A percentile compares a stretch with the other conserved stretches of the same genome.
phyloP scores from a whole-genome alignment of 2,797 vertebrate species.

The Sebastes nivosus region DNA sequence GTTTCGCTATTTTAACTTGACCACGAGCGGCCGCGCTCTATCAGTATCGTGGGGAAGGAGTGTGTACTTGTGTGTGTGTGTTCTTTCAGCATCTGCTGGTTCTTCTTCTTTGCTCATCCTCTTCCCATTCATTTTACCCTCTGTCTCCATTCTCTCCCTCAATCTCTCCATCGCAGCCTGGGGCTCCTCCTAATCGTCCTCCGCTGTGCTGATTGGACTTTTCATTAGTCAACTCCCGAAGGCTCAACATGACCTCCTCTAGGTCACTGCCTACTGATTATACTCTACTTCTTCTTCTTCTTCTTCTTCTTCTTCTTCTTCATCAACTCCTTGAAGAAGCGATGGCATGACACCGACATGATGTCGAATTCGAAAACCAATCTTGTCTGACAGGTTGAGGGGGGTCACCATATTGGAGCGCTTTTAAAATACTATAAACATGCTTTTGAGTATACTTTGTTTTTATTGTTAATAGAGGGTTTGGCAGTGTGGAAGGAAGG shows the following conservation, averaged over 20 bases:
- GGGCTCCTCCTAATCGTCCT: conserved; percentile 79
- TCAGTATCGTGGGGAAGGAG: conserved; percentile 22
- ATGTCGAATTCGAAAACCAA: conserved; percentile 21
- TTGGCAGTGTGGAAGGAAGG: background rate
- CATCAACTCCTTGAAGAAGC: conserved; percentile 55
- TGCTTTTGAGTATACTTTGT: background rate
- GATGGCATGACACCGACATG: conserved; percentile 50
- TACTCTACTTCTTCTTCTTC: conserved; percentile 43
- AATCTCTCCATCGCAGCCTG: conserved; percentile 72
- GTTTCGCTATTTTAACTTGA: conserved; percentile 50
- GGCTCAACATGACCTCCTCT: conserved; percentile 76
- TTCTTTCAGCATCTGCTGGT: conserved; percentile 9
- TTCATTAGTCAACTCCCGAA: conserved; percentile 82
- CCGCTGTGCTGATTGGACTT: conserved; percentile 81
- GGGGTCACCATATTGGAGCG: conserved; percentile 16
- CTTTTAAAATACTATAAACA: conserved; percentile 18
- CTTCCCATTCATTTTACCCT: conserved; percentile 53
- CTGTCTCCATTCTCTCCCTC: conserved; percentile 51
- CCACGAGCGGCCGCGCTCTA: conserved; percentile 37
- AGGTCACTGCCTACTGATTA: conserved; percentile 83
- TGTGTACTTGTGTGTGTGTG: conserved; percentile 8
- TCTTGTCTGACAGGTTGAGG: conserved; percentile 21
- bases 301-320: background rate
- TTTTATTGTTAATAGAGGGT: conserved; percentile 15
- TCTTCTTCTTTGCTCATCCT: conserved; percentile 50